phyloP scores from a whole-genome alignment of 2,888 invertebrate species.

The Timandra comae region DNA sequence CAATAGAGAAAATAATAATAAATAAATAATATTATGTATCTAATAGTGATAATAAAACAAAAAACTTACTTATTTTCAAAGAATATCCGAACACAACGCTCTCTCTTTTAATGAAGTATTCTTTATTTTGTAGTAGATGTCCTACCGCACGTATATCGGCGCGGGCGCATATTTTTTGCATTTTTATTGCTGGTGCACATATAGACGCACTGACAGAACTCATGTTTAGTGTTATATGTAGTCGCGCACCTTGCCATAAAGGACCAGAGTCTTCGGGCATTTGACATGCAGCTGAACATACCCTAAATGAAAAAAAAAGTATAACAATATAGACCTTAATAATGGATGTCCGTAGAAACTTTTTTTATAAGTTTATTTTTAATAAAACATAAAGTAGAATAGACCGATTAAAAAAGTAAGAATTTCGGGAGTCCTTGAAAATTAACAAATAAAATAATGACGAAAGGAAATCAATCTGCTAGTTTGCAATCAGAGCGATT shows the following conservation, averaged over 20 bases:
- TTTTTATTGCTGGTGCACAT: neutral
- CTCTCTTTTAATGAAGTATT: constrained; percentile 33
- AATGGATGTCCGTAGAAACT: too few species aligned
- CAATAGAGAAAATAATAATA: too few species aligned
- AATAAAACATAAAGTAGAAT: too few species aligned
- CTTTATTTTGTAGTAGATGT: constrained; percentile 37
- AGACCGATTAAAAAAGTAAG: too few species aligned
- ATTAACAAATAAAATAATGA: too few species aligned
- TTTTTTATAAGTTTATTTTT: too few species aligned
- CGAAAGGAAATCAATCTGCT: too few species aligned
- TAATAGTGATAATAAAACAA: neutral
- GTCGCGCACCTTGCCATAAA: constrained; percentile 43
- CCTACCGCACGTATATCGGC: constrained; percentile 33
- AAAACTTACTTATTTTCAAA: constrained; percentile 46
- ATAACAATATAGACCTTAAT: too few species aligned
- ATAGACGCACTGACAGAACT: constrained; percentile 24
- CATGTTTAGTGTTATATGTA: constrained; percentile 30
- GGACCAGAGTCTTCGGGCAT: constrained; percentile 39
- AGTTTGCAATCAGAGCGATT: too few species aligned
- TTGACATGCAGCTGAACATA: constrained; percentile 60
- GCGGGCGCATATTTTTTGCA: constrained; percentile 27
- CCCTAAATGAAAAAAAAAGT: constrained; percentile 33
- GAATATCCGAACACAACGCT: constrained; percentile 35
- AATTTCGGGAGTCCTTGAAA: too few species aligned
- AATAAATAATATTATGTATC: too few species aligned